These are phyloP conservation scores for Mnemiopsis leidyi DNA, from an alignment of 37 sponge, comb jelly and placozoan genomes.

Conservation along the genomic window DNA sequence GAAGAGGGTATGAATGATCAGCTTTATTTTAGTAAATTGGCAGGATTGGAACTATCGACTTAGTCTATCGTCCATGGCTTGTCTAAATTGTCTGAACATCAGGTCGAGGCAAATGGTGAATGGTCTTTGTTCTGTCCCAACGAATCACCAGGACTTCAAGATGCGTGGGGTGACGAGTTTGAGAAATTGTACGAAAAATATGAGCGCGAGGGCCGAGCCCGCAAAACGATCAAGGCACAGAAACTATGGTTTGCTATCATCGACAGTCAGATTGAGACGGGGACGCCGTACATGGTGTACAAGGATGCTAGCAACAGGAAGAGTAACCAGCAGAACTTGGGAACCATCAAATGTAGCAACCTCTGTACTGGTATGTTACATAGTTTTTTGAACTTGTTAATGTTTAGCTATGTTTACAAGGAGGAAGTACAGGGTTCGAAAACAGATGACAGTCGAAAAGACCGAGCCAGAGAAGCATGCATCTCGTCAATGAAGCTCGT, in stretches of 20 bases:
- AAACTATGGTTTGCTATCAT: conserved; percentile 99
- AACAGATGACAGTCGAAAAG: too few relatives aligned
- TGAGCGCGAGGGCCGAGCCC: conserved; percentile 82
- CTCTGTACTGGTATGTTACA: conserved; percentile 80
- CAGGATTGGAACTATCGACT: too few relatives aligned
- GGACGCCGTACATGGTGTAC: conserved; percentile 98
- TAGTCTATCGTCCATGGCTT: too few relatives aligned
- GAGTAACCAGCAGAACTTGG: conserved; percentile 98
- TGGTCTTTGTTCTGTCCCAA: conserved; percentile 99
- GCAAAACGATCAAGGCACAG: conserved; percentile 82
- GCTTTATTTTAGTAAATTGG: neutral
- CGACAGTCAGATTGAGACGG: conserved; percentile 94
- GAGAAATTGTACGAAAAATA: conserved; percentile 87
- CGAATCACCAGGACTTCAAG: conserved; percentile 91
- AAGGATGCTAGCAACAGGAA: conserved; percentile 96
- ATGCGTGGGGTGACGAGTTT: conserved; percentile 94
- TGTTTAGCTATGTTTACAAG: too few relatives aligned
- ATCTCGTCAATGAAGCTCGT: too few relatives aligned
- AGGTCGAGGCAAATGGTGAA: conserved; percentile 74
- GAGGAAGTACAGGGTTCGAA: too few relatives aligned
- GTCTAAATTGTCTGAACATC: too few relatives aligned
- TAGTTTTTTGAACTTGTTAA: neutral
- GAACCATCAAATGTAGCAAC: conserved; percentile 97
- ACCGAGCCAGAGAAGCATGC: too few relatives aligned
- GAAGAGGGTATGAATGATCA: conserved; percentile 71